Evolutionary conservation across 2,113 vertebrate genomes (phyloP), one percentile per base, ranked within the genome.

Genomic region (Falco punctatus): DNA sequence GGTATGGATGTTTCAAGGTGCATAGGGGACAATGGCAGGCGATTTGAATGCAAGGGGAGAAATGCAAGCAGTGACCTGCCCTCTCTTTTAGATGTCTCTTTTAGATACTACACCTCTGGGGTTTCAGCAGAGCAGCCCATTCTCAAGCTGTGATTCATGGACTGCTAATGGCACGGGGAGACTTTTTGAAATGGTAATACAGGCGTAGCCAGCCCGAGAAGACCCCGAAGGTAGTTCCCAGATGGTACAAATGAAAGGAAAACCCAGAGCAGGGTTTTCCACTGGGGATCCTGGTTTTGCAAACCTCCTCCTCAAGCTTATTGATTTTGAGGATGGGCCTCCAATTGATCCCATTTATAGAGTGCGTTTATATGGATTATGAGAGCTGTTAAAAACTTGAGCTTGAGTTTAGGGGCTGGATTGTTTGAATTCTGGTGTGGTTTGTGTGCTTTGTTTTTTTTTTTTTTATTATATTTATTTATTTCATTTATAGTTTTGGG

Each of bases 101-200:
- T 92, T 69, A 44, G 62, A 28, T 22, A 24, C 82, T 46, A 3
- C 22, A 66, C 74, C 48, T 88, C 82, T 58, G 5, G 9, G 26
- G 46, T 95, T 81, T 61, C 81, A 52, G 81, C 52, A 24, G 59
- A 24, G 54, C 69, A 32, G 38, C 42, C 42, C 40, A 35, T 92
- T 96, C 78, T 87, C 77, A 38, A 72, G 49, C 69, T 71, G 61
- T 79, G 92, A 92, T 93, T 92, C 83, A 86, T 4, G n/a, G 71
- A 33, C 69, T 67, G 4, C 28, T 94, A 58, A 81, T 72, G 91
- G 94, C 26, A 59, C 23, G 61, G 70, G 69, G 64, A 87, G 74
- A 30, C 33, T 69, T 95, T 85, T 87, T 93, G 88, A 90, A 90
- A 74, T 89, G 92, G 90, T 94, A 96, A 95, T 95, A 48, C 19